A percentile compares a stretch with the other conserved stretches of the same genome.
These are phyloP conservation scores for Neuroterus valhalla DNA, from an alignment of 1,140 invertebrate species.

Conservation along the genomic window DNA sequence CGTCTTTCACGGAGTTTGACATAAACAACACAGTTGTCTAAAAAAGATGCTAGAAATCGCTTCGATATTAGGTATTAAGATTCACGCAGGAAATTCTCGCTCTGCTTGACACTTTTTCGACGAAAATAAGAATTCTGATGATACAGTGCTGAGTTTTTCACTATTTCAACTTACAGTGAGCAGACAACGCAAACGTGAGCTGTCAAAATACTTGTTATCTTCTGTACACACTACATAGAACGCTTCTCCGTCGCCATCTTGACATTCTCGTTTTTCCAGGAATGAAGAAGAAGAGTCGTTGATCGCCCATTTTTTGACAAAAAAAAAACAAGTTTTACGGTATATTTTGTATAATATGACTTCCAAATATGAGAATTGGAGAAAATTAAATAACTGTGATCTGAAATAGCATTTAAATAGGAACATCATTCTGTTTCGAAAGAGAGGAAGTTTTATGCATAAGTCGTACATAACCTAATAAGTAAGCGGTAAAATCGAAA, in stretches of 20 bases:
- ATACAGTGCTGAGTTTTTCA: background rate
- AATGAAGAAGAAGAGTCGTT: background rate
- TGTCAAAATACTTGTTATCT: slow-evolving; percentile 23
- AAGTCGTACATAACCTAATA: background rate
- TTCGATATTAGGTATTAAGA: background rate
- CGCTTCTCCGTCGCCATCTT: slow-evolving; percentile 34
- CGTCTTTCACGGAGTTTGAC: background rate
- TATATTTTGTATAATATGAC: background rate
- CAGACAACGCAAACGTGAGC: background rate
- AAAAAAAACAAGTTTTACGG: background rate
- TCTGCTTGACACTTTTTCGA: background rate
- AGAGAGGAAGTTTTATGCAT: background rate
- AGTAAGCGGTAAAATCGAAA: slow-evolving; percentile 2
- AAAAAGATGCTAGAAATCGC: background rate
- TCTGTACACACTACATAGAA: slow-evolving; percentile 3
- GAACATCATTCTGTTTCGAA: background rate
- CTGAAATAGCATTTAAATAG: background rate
- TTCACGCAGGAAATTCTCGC: background rate
- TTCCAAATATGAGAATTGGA: background rate
- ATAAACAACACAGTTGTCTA: background rate
- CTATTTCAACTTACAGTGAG: background rate
- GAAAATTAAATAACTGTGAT: background rate
- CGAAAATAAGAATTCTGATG: background rate
- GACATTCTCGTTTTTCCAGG: background rate
- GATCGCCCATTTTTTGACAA: background rate